Evolutionary conservation across 2,797 vertebrate genomes (phyloP).

Genomic region (Lophotriccus pileatus): DNA sequence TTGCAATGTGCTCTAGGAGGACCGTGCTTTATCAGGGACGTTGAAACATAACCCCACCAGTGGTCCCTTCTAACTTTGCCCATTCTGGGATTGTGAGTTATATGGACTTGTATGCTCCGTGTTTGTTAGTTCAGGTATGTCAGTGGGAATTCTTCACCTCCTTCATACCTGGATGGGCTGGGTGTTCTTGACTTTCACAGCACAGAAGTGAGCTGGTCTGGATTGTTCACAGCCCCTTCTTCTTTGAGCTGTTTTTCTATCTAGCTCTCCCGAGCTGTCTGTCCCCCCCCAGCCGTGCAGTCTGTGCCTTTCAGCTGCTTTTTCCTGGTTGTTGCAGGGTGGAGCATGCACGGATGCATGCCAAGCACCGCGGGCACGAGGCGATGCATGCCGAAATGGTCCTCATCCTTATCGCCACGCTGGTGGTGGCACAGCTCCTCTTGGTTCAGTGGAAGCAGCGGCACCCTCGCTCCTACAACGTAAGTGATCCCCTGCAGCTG

Average conservation of each 20-base stretch:
- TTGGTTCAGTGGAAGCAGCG: conserved; percentile 98
- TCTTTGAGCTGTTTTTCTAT: not conserved
- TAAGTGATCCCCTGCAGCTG: conserved; percentile 66
- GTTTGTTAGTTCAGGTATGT: fast-evolving
- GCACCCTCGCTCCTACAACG: conserved; percentile 96
- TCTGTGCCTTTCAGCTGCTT: not conserved
- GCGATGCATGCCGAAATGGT: conserved; percentile 99
- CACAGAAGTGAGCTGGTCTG: not conserved
- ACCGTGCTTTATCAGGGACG: not conserved
- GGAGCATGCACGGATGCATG: conserved; percentile 96
- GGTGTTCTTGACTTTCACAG: not conserved
- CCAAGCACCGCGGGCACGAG: conserved; percentile 96
- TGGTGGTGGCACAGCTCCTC: conserved; percentile 93
- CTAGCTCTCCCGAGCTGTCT: not conserved
- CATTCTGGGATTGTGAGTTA: not conserved
- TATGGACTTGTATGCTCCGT: fast-evolving
- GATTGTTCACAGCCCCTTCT: not conserved
- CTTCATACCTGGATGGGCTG: fast-evolving
- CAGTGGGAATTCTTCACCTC: not conserved
- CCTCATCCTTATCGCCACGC: conserved; percentile 95
- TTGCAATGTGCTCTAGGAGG: not conserved
- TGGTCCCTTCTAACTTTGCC: not conserved
- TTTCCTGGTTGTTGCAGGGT: conserved; percentile 74
- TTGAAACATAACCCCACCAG: not conserved
- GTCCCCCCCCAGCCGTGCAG: not conserved